Percentiles rank a stretch among this genome's conserved stretches.
Evolutionary conservation across 2,113 vertebrate species (phyloP).

Genomic region (Bathybates hornii): DNA sequence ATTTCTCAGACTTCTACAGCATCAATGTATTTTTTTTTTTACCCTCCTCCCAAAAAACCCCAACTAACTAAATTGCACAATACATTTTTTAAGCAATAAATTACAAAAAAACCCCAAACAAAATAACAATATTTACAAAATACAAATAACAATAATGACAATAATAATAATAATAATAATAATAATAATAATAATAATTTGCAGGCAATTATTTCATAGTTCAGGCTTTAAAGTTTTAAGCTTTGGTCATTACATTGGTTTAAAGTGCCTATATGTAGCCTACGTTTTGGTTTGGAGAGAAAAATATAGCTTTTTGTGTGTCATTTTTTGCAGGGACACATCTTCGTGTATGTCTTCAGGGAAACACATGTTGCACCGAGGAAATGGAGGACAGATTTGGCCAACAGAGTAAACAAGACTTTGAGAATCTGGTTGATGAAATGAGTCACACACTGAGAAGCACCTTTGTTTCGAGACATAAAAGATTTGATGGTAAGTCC

Average conservation of each 20-base stretch:
- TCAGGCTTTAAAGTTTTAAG: not conserved
- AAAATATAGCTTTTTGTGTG: not conserved
- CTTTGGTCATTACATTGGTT: not conserved
- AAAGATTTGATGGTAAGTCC: slow-evolving; percentile 90
- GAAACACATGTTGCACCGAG: slow-evolving; percentile 88
- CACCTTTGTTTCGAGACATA: slow-evolving; percentile 87
- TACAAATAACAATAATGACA: not conserved
- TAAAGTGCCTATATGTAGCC: not conserved
- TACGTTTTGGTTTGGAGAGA: not conserved
- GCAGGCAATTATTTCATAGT: not conserved
- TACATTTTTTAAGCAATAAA: not conserved
- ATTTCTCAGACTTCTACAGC: not conserved
- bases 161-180: not conserved
- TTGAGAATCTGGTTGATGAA: slow-evolving; percentile 86
- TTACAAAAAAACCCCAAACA: not conserved
- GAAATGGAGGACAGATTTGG: slow-evolving; percentile 91
- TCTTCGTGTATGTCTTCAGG: slow-evolving; percentile 86
- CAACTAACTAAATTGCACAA: not conserved
- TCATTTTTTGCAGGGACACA: slow-evolving; percentile 76
- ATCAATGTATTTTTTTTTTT: not conserved
- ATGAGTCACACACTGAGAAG: slow-evolving; percentile 87
- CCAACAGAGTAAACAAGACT: slow-evolving; percentile 88
- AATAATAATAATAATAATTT: not conserved
- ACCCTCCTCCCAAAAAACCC: not conserved
- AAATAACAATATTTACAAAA: not conserved